Evolutionary conservation across 2,888 invertebrate species (phyloP), one percentile per base, ranked within the genome.

Genomic region (Trichacis sp.): DNA sequence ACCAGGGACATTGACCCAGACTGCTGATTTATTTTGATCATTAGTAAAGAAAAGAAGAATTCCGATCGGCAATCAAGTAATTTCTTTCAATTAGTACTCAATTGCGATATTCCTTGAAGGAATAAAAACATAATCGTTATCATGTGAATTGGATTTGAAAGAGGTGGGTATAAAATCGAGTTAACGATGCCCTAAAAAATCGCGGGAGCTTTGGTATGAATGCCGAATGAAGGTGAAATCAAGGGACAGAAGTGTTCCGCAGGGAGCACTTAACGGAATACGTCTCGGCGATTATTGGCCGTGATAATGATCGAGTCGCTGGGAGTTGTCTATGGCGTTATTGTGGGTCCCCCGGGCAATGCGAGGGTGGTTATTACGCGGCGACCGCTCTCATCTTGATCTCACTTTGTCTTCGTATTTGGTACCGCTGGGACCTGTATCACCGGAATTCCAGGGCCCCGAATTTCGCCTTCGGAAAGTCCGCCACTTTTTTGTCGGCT

Each of bases 251-350:
- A 64, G 57, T 51, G 56, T 18, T 60, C 54, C 62, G 56, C 56
- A 80, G 75, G 78, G 80, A 80, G 74, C 79, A 79, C 80, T 81
- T 81, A 80, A 75, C 68, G 72, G 78, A 78, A 80, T 81, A 77
- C 79, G 78, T 79, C 79, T 77, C 77, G 70, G 79, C 81, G 82
- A 82, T 82, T 82, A 82, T 81, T 81, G 80, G 77, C 78, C 76
- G 81, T 78, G 81, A 82, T 82, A 82, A 82, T 81, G 77, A 81
- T 82, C 81, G 79, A 81, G 80, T 81, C 77, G 77, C 76, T 75
- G 74, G 72, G 74, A 81, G 78, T 79, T 79, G 79, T 79, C 81
- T 80, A 79, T 81, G 78, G 75, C 78, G 79, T 81, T 80, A 82
- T 82, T 81, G 80, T 72, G 77, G 79, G 76, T 77, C 79, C 82